Evolutionary conservation across 2,888 invertebrate species (phyloP), one percentile per base, ranked within the genome.

Genomic region (Diarsia dahlii): DNA sequence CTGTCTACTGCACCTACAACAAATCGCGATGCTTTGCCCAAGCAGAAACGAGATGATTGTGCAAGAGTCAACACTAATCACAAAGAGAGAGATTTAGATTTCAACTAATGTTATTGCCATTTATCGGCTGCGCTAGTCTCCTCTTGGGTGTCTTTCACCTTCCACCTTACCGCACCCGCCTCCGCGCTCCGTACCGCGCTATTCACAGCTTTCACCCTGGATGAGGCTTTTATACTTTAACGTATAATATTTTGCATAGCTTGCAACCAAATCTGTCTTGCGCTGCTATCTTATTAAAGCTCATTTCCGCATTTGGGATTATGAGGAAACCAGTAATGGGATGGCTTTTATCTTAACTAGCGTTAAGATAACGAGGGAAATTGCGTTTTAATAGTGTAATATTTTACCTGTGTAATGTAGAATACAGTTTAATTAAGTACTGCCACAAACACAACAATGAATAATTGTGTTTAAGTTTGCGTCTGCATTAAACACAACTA

Each of bases 291-390:
- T 48, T 63, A 74, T 82, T 72, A 79, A 71, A 79, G 28, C 71
- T 82, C 58, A 77, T 83, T 83, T 85, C 62, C 68, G 50, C 46
- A 34, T 70, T 62, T 71, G 8, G 45, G 65, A 74, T 82, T 71
- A 69, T 66, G 48, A 68, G 66, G 54, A 46, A 80, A 84, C 56
- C 54, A 58, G 70, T 70, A 74, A 80, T 67, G 54, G 39, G 52
- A 20, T 62, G 23, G 45, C 58, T 39, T 80, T 70, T 70, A 80
- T 66, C 52, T 68, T 63, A 45, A 20, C 3, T 4, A 67, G 20
- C 28, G 10, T 73, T 79, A 69, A 28, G 69, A 84, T 84, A 79
- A 72, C 34, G 23, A n/a, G 6, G 5, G 13, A 23, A 20, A 48
- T 71, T 23, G 18, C 34, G 46, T 56, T 66, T 50, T 62, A 45